Evolutionary conservation across 2,888 invertebrate species (phyloP).

Genomic region (Drosophila glabriapex): DNA sequence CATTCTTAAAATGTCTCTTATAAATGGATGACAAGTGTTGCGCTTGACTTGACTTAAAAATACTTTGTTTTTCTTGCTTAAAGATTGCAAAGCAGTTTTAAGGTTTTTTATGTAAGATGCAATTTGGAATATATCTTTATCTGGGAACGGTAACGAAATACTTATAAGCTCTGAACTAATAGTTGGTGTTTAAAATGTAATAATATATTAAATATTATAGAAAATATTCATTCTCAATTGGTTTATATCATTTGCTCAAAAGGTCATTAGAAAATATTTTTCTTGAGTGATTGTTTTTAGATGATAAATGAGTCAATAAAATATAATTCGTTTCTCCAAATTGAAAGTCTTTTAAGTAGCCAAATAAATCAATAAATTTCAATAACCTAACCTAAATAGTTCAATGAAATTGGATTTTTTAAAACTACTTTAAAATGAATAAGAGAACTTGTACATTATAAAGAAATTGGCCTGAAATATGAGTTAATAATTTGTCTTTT

Average conservation of each 20-base stretch:
- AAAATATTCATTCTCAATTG: not conserved
- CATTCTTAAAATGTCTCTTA: slow-evolving; percentile 9
- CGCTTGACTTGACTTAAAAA: slow-evolving; percentile 17
- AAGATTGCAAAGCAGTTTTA: not conserved
- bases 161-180: not conserved
- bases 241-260: not conserved
- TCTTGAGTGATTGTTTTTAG: not conserved
- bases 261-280: not conserved
- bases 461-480: not conserved
- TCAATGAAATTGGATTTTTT: not conserved
- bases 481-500: not conserved
- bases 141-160: not conserved
- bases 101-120: not conserved
- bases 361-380: not conserved
- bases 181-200: not conserved
- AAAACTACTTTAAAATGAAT: not conserved
- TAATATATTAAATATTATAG: not conserved
- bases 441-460: not conserved
- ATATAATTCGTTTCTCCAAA: not conserved
- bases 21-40: slow-evolving; percentile 23
- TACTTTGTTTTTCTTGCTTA: not conserved
- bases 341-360: not conserved
- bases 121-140: not conserved
- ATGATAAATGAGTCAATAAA: not conserved
- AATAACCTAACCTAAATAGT: not conserved